Evolutionary conservation across 2,113 vertebrate genomes (phyloP), one percentile per base, ranked within the genome.

Genomic region (Notarius lentiginosus): DNA sequence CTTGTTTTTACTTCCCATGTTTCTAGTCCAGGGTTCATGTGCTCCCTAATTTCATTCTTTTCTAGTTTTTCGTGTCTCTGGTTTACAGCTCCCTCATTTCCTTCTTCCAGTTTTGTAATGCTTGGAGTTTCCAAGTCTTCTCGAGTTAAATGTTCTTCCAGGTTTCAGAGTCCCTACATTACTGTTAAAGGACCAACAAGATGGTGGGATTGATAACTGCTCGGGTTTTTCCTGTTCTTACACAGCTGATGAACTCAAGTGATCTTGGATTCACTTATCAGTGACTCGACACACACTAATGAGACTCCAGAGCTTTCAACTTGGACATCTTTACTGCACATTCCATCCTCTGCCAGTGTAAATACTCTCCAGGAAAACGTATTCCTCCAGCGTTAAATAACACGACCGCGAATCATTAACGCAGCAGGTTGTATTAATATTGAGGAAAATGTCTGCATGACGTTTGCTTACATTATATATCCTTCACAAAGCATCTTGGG

Each of bases 401-500:
- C n/a, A 20, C n/a, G 6, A 80, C 27, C 34, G 79, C 79, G 6
- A 60, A 80, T 80, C 79, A 22, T 80, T 80, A 60, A 6, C n/a
- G 27, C 53, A 60, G 53, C 79, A 80, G 53, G n/a, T 34, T 20
- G n/a, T 5, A 11, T 34, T 80, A 60, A 80, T 34, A 18, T 80
- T 34, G 34, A 41, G 79, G 53, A 58, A 34, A 60, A 60, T 5
- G 55, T 60, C 55, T 30, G 15, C 27, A 5, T 22, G n/a, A 61
- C 56, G 0, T 61, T 81, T 24, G 56, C 7, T 55, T 58, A 20
- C 15, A 34, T 56, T 22, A 20, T 7, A 79, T 0, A 30, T 79
- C 53, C 76, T 56, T 55, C 51, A 8, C 76, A 79, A 77, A 6
- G 75, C 75, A 77, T 77, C 49, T 17, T 79, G 76, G 77, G 77